These are phyloP conservation scores for Stictocephala bisonia DNA, from an alignment of 2,888 invertebrate species.

Conservation along the genomic window DNA sequence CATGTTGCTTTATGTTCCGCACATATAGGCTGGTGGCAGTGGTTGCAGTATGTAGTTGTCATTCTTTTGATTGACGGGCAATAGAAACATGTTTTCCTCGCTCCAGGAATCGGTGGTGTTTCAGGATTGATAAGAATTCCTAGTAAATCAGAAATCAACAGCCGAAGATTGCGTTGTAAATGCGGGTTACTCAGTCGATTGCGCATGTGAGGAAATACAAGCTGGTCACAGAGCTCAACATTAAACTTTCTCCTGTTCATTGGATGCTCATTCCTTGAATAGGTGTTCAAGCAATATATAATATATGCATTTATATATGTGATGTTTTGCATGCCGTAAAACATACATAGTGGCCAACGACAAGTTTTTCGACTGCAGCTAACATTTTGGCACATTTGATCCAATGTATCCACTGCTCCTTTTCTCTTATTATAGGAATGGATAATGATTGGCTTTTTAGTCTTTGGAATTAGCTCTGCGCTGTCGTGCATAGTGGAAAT, in stretches of 20 bases:
- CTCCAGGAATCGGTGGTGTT: neutral
- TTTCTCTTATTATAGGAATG: conserved; percentile 38
- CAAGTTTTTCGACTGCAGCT: conserved; percentile 37
- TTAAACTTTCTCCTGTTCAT: conserved; percentile 28
- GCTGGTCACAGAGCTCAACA: conserved; percentile 24
- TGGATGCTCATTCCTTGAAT: neutral
- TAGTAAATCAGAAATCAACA: conserved; percentile 1
- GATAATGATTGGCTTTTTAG: conserved; percentile 36
- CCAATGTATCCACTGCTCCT: conserved; percentile 39
- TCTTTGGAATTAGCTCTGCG: conserved; percentile 17
- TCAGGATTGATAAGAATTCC: neutral
- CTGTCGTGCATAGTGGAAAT: conserved; percentile 38
- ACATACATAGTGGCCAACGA: conserved; percentile 39
- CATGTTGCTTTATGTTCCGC: conserved; percentile 37
- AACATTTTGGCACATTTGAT: conserved; percentile 36
- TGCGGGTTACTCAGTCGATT: conserved; percentile 18
- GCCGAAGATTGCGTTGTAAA: conserved; percentile 19
- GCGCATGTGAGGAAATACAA: conserved; percentile 31
- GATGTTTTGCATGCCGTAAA: conserved; percentile 43
- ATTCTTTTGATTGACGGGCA: conserved; percentile 33
- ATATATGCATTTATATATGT: conserved; percentile 37
- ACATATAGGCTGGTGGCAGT: conserved; percentile 27
- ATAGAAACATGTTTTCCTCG: conserved; percentile 22
- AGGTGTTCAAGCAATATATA: conserved; percentile 30
- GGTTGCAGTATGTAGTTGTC: conserved; percentile 27